Evolutionary conservation across 2,888 invertebrate species (phyloP).

Genomic region (Drosophila phalerata): DNA sequence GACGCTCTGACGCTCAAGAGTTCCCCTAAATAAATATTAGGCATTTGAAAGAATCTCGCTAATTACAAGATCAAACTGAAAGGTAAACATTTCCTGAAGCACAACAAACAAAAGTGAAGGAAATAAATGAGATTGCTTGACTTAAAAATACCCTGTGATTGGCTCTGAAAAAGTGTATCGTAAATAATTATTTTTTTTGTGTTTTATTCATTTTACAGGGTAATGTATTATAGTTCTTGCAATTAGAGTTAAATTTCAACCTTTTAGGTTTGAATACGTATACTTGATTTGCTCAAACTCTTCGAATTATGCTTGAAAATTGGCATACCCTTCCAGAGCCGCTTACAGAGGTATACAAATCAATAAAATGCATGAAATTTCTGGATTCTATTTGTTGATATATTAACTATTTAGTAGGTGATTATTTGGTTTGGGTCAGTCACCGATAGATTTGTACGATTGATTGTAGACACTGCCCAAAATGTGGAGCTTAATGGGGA

Average conservation of each 20-base stretch:
- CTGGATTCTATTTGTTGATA: constrained; percentile 27
- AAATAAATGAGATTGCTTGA: not conserved
- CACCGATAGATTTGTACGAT: constrained; percentile 21
- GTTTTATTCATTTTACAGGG: too few species aligned
- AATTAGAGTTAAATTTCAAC: too few species aligned
- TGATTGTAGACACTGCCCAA: constrained; percentile 16
- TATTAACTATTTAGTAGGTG: constrained; percentile 39
- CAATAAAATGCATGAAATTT: constrained; percentile 48
- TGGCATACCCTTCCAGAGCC: not conserved
- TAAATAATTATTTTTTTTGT: not conserved
- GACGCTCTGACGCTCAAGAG: constrained; percentile 2
- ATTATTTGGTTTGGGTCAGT: constrained; percentile 30
- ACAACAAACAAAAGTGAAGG: constrained; percentile 22
- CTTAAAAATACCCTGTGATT: not conserved
- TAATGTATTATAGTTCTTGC: too few species aligned
- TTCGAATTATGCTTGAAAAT: too few species aligned
- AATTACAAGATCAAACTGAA: constrained; percentile 32
- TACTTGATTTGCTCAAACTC: not conserved
- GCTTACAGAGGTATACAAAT: constrained; percentile 15
- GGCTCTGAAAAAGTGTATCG: not conserved
- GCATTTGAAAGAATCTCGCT: constrained; percentile 16
- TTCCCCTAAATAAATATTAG: constrained; percentile 13
- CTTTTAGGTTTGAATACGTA: not conserved
- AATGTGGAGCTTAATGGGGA: too few species aligned
- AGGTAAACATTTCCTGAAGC: constrained; percentile 26